Percentiles rank a stretch among this genome's conserved stretches.
phyloP scores from a whole-genome alignment of 2,113 vertebrate genomes.

The Trogon surrucura region DNA sequence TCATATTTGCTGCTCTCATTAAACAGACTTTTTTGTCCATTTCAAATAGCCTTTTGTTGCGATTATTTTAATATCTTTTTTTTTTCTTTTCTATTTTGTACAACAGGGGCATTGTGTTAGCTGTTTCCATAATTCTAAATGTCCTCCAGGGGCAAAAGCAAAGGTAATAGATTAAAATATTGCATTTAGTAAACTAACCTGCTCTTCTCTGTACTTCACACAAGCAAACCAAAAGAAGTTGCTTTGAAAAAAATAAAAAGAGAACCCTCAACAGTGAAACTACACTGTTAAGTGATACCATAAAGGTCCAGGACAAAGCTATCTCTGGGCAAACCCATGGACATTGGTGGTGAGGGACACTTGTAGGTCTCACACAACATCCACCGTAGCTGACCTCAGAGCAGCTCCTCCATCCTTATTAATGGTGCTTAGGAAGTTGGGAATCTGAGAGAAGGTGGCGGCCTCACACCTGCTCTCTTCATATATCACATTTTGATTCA shows the following conservation, averaged over 20 bases:
- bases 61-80: background rate
- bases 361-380: background rate
- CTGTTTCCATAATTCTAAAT: constrained; percentile 71
- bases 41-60: background rate
- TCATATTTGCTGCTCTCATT: background rate
- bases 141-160: constrained; percentile 78
- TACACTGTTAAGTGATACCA: background rate
- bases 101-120: constrained; percentile 80
- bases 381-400: background rate
- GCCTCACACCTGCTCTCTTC: background rate
- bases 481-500: background rate
- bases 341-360: background rate
- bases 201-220: background rate
- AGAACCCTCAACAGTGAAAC: background rate
- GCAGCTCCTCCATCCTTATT: background rate
- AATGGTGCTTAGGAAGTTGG: fast-evolving
- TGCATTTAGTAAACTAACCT: background rate
- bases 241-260: background rate
- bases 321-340: background rate
- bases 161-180: constrained; percentile 78
- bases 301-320: background rate
- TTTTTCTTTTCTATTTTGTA: background rate
- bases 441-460: too few relatives aligned
- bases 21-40: background rate
- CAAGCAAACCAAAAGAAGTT: background rate